These are phyloP conservation scores for Tipula helvola DNA, from an alignment of 2,888 invertebrate genomes.

Conservation along the genomic window DNA sequence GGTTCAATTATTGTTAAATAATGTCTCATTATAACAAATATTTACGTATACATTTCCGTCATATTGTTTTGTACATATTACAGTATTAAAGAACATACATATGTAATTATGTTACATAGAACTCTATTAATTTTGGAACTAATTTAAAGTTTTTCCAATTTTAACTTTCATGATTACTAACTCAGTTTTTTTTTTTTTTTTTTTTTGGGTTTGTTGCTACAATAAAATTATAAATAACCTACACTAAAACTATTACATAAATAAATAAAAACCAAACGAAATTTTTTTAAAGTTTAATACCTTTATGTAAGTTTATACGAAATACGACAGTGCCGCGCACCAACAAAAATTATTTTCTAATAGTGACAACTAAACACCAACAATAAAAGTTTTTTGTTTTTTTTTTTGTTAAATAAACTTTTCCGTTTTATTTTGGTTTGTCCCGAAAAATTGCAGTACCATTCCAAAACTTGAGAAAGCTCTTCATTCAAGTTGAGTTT, in stretches of 20 bases:
- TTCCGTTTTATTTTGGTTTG: not conserved
- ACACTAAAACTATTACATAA: not conserved
- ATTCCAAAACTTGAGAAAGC: not conserved
- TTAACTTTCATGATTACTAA: not conserved
- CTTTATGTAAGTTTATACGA: not conserved
- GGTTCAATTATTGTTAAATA: no score
- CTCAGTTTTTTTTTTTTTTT: not conserved
- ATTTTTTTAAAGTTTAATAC: not conserved
- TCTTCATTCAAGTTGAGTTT: not conserved
- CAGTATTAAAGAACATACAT: no score
- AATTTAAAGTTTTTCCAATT: not conserved
- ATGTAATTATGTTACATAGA: not conserved
- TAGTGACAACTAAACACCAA: not conserved
- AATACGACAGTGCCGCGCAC: not conserved
- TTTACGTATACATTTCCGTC: no score
- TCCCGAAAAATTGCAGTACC: not conserved
- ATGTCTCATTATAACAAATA: no score
- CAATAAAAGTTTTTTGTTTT: not conserved
- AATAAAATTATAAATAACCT: not conserved
- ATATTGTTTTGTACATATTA: no score
- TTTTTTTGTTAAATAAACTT: not conserved
- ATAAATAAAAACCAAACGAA: not conserved
- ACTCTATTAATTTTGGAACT: not conserved
- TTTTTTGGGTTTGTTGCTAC: not conserved
- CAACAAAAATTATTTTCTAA: not conserved